Percentiles rank a stretch among this genome's conserved stretches.
Conservation (phyloP, 1,140 invertebrate genomes). For the Drosophila triauraria region DNA sequence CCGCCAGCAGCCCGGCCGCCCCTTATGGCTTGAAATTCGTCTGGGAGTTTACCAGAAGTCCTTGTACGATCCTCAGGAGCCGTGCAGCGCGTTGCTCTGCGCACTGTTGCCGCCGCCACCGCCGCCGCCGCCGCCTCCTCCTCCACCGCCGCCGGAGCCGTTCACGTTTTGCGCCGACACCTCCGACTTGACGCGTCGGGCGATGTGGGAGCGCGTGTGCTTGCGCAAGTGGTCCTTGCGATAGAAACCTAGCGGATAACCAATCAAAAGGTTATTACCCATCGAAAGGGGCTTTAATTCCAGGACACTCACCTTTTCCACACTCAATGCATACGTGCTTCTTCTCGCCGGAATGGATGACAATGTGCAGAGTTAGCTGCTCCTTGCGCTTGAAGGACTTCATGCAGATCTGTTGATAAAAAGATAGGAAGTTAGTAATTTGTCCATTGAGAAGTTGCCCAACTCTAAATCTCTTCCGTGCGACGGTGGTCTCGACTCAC, state of each 20-base stretch:
- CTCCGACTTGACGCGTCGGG: slow-evolving; percentile 85
- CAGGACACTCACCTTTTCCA: slow-evolving; percentile 89
- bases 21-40: slow-evolving; percentile 76
- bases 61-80: slow-evolving; percentile 85
- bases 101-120: slow-evolving; percentile 72
- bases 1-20: slow-evolving; percentile 44
- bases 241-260: slow-evolving; percentile 87
- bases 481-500: slow-evolving; percentile 73
- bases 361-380: slow-evolving; percentile 93
- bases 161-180: slow-evolving; percentile 85
- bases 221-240: slow-evolving; percentile 92
- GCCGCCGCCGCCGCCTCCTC: slow-evolving; percentile 59
- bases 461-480: background rate
- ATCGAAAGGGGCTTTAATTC: background rate
- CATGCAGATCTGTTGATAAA: slow-evolving; percentile 88
- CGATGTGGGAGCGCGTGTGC: slow-evolving; percentile 86
- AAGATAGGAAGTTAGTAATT: background rate
- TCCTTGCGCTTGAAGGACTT: slow-evolving; percentile 95
- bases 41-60: slow-evolving; percentile 85
- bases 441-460: background rate
- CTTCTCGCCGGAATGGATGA: slow-evolving; percentile 95
- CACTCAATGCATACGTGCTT: slow-evolving; percentile 94
- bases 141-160: slow-evolving; percentile 52
- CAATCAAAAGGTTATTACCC: slow-evolving; percentile 14
- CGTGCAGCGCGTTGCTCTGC: slow-evolving; percentile 77